Evolutionary conservation across 1,140 invertebrate genomes (phyloP).

Genomic region (Tenebrio molitor): DNA sequence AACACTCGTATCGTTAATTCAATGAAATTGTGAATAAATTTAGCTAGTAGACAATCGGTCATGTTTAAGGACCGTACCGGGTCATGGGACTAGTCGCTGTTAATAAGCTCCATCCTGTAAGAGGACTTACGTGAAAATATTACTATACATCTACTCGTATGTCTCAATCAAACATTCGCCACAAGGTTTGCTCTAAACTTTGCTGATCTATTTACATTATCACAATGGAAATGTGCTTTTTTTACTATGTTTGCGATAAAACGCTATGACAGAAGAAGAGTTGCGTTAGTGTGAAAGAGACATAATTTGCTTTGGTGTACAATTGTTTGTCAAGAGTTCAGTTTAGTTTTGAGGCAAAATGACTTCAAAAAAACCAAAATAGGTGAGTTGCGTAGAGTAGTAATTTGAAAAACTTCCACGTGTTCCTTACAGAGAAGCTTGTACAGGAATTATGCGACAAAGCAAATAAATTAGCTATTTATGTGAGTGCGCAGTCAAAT

Average conservation of each 20-base stretch:
- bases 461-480: conserved; percentile 8
- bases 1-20: no score
- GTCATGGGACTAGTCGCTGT: conserved; percentile 48
- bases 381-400: not conserved
- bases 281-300: not conserved
- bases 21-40: conserved; percentile 18
- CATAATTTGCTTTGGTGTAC: not conserved
- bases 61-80: conserved; percentile 44
- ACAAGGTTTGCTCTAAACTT: not conserved
- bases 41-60: conserved; percentile 11
- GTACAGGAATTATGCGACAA: no score
- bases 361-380: conserved; percentile 22
- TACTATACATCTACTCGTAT: not conserved
- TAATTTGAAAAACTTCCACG: not conserved
- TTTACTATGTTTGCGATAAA: not conserved
- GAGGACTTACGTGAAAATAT: conserved; percentile 50
- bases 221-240: not conserved
- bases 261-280: not conserved
- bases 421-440: not conserved
- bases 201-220: not conserved
- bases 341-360: no score
- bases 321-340: not conserved
- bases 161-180: not conserved
- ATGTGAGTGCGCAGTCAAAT: not conserved
- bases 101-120: conserved; percentile 52